Evolutionary conservation across 1,140 invertebrate species (phyloP).

Genomic region (Pogonus chalceus): DNA sequence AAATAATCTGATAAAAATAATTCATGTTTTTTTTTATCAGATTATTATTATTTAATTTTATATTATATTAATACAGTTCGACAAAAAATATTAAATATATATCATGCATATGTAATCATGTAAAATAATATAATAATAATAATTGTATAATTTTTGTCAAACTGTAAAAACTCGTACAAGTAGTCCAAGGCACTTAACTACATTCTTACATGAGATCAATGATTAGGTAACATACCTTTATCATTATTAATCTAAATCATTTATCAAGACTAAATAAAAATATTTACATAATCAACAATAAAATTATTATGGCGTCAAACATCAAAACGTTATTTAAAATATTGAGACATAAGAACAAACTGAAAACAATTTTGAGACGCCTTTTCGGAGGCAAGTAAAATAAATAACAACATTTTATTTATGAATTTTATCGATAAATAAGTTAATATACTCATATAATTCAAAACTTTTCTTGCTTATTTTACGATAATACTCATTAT

Average conservation of each 20-base stretch:
- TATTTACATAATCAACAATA: conserved; percentile 1
- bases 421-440: not conserved
- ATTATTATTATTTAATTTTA: no score
- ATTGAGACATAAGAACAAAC: not conserved
- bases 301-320: conserved; percentile 3
- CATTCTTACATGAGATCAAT: not conserved
- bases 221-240: conserved; percentile 1
- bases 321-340: conserved; percentile 3
- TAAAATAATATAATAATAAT: no score
- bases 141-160: no score
- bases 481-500: no score
- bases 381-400: not conserved
- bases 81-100: no score
- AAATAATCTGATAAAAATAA: no score
- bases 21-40: no score
- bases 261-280: conserved; percentile 1
- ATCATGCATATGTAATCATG: no score
- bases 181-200: not conserved
- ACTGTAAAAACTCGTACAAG: not conserved
- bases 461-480: no score
- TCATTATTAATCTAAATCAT: not conserved
- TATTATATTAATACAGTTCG: no score
- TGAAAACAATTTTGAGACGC: not conserved
- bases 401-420: conserved; percentile 1
- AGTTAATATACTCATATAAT: no score